A percentile compares a stretch with the other conserved stretches of the same genome.
Conservation (phyloP, 2,888 invertebrate species). For the Pegoplata infirma region DNA sequence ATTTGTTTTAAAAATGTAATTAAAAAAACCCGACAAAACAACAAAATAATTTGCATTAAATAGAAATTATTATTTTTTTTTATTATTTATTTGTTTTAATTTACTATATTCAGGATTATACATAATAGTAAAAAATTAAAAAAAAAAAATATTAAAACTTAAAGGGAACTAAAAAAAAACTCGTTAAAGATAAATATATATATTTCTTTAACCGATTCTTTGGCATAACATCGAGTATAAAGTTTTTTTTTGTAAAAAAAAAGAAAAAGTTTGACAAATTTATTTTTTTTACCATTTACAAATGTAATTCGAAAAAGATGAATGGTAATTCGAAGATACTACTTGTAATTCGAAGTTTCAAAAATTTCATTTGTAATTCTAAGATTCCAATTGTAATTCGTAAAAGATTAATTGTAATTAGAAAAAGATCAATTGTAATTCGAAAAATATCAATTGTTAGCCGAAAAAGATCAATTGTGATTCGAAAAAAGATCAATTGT, state of each 20-base stretch:
- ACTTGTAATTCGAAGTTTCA: no score
- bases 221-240: slow-evolving; percentile 64
- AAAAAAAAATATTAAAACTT: slow-evolving; percentile 31
- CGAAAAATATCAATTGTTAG: no score
- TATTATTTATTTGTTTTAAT: slow-evolving; percentile 30
- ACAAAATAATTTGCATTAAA: slow-evolving; percentile 25
- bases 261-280: slow-evolving; percentile 36
- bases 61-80: slow-evolving; percentile 19
- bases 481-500: no score
- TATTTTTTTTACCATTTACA: slow-evolving; percentile 48
- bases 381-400: no score
- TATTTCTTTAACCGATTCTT: slow-evolving; percentile 63
- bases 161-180: slow-evolving; percentile 57
- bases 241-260: slow-evolving; percentile 48
- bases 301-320: no score
- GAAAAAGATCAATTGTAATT: no score
- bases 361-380: no score
- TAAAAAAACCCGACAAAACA: background rate
- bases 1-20: slow-evolving; percentile 71
- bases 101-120: slow-evolving; percentile 42
- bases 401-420: no score
- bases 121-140: slow-evolving; percentile 50
- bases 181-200: slow-evolving; percentile 46
- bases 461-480: no score
- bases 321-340: no score